phyloP scores from a whole-genome alignment of 2,113 vertebrate species.

The Petaurus breviceps region DNA sequence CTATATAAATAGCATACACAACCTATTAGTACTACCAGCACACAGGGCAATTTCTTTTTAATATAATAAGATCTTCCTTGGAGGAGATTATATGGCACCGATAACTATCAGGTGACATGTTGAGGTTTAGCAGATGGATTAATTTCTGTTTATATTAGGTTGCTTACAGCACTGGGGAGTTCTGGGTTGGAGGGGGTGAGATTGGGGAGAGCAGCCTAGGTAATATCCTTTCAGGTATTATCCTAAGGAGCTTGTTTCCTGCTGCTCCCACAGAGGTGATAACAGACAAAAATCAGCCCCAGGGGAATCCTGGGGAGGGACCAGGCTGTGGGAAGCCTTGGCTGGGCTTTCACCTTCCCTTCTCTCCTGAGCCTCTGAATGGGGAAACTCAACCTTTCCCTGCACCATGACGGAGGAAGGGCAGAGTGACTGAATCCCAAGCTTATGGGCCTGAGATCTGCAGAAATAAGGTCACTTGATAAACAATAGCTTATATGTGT shows the following conservation, averaged over 20 bases:
- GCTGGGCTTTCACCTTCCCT: neutral
- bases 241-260: neutral
- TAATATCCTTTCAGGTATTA: slow-evolving; percentile 54
- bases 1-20: slow-evolving; percentile 69
- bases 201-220: neutral
- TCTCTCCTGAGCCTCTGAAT: neutral
- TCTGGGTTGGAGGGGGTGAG: slow-evolving; percentile 61
- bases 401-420: neutral
- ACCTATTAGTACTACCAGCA: slow-evolving; percentile 74
- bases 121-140: slow-evolving; percentile 83
- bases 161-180: slow-evolving; percentile 63
- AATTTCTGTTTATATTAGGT: slow-evolving; percentile 78
- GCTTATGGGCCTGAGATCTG: neutral
- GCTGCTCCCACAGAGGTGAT: neutral
- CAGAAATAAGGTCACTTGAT: neutral
- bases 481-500: neutral
- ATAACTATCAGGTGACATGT: slow-evolving; percentile 83
- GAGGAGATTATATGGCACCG: slow-evolving; percentile 76
- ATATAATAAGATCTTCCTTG: slow-evolving; percentile 83
- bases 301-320: neutral
- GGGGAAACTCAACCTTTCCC: neutral
- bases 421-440: neutral
- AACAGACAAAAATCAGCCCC: slow-evolving; percentile 35
- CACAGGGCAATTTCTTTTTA: slow-evolving; percentile 79
- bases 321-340: neutral